These are phyloP conservation scores for Noctua janthe DNA, from an alignment of 2,888 invertebrate genomes.

Conservation along the genomic window DNA sequence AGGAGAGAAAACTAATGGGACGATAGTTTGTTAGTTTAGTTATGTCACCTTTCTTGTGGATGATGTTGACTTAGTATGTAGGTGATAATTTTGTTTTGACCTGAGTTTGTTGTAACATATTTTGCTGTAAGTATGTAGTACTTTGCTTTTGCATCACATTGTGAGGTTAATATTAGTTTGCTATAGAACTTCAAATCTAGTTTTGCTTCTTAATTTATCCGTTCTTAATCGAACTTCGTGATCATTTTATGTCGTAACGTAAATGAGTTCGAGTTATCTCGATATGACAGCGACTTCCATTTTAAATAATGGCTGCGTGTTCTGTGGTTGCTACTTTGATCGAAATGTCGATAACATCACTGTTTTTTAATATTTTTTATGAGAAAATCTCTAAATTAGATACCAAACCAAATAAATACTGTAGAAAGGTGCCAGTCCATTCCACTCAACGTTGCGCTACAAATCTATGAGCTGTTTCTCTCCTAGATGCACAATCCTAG, in stretches of 20 bases:
- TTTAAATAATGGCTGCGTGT: slow-evolving; percentile 9
- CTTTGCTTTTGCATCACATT: neutral
- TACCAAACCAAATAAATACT: neutral
- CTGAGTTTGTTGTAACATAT: slow-evolving; percentile 8
- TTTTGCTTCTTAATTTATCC: neutral
- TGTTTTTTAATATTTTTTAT: neutral
- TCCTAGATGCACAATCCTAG: neutral
- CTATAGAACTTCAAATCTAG: neutral
- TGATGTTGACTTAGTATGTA: neutral
- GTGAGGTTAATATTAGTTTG: neutral
- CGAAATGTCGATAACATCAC: slow-evolving; percentile 1
- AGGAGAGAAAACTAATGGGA: neutral
- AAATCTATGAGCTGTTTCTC: neutral
- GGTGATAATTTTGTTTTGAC: slow-evolving; percentile 3
- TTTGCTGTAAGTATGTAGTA: neutral
- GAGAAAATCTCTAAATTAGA: neutral
- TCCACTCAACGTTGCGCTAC: neutral
- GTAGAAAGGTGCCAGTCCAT: neutral
- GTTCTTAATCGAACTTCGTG: neutral
- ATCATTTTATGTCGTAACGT: neutral
- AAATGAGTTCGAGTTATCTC: neutral
- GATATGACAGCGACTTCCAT: slow-evolving; percentile 14
- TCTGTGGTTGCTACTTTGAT: neutral
- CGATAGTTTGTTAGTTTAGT: neutral
- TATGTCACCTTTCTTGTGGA: neutral